Conservation (phyloP, 2,888 invertebrate genomes). For the Galerucella nymphaeae region DNA sequence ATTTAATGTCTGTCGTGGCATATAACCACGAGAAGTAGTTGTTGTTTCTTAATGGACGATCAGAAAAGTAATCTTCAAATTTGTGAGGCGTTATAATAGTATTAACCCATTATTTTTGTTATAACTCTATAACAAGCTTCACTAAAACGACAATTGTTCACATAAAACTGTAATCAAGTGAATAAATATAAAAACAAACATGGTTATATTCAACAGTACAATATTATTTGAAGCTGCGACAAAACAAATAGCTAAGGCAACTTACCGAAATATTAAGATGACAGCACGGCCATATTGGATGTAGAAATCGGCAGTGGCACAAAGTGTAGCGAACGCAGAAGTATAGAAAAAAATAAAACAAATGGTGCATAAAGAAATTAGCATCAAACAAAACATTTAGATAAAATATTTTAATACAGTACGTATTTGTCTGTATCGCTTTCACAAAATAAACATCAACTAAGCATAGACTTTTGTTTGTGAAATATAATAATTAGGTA, state of each 20-base stretch:
- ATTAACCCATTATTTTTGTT: too few relatives aligned
- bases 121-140: too few relatives aligned
- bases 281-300: conserved; percentile 55
- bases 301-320: conserved; percentile 62
- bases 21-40: too few relatives aligned
- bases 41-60: too few relatives aligned
- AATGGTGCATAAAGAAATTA: conserved; percentile 66
- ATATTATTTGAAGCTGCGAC: conserved; percentile 24
- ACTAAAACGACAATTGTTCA: too few relatives aligned
- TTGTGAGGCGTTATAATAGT: too few relatives aligned
- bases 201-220: conserved; percentile 38
- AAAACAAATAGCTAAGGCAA: conserved; percentile 53
- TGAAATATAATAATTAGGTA: too few relatives aligned
- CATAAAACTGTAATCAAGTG: neutral
- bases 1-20: too few relatives aligned
- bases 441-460: neutral
- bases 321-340: conserved; percentile 66
- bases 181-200: neutral
- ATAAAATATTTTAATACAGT: conserved; percentile 44
- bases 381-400: conserved; percentile 55
- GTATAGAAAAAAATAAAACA: conserved; percentile 66
- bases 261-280: conserved; percentile 62
- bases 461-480: neutral
- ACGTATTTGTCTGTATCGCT: conserved; percentile 20
- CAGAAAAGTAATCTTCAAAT: too few relatives aligned